phyloP scores from a whole-genome alignment of 2,113 vertebrate species.

The Mormyrus lacerda region DNA sequence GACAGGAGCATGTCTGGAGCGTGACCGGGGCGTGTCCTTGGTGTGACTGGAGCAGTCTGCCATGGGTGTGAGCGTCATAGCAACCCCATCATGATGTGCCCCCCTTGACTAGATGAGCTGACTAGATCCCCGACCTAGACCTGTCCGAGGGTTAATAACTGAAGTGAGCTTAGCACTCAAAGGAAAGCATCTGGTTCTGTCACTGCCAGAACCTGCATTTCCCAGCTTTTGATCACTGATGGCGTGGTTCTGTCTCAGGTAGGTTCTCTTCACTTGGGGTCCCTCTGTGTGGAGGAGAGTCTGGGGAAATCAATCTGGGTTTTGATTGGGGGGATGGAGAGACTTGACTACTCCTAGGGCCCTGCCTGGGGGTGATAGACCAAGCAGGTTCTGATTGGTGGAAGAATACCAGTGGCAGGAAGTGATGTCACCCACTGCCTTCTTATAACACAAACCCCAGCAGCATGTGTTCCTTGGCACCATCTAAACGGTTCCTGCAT shows the following conservation, averaged over 20 bases:
- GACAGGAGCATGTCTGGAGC: background rate
- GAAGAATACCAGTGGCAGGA: background rate
- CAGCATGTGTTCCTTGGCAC: background rate
- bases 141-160: background rate
- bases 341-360: background rate
- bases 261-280: background rate
- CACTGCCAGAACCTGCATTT: background rate
- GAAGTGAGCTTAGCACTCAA: background rate
- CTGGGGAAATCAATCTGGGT: background rate
- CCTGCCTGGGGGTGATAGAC: background rate
- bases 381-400: background rate
- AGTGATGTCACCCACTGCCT: conserved; percentile 4
- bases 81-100: background rate
- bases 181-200: background rate
- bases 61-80: background rate
- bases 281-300: background rate
- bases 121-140: background rate
- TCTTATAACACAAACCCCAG: background rate
- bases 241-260: background rate
- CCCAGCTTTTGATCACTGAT: background rate
- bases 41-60: background rate
- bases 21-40: background rate
- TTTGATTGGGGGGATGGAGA: background rate
- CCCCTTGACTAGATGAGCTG: background rate
- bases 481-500: background rate